phyloP scores from a whole-genome alignment of 2,888 invertebrate species.

The Ennomos fuscantarius region DNA sequence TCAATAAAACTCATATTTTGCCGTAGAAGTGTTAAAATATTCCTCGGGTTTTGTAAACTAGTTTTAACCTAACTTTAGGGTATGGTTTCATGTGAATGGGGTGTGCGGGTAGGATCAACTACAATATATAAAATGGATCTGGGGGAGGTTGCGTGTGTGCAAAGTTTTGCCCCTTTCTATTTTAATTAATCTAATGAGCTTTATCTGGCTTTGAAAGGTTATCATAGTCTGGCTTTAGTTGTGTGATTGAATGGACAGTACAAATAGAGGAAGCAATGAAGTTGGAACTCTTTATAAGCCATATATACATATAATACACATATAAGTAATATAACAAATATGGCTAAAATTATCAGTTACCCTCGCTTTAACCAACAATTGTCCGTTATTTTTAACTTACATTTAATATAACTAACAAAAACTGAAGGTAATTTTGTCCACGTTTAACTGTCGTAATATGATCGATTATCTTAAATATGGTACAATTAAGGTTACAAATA shows the following conservation, averaged over 20 bases:
- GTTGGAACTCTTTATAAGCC: no score
- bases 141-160: slow-evolving; percentile 14
- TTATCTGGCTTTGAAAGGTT: slow-evolving; percentile 17
- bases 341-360: no score
- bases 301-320: no score
- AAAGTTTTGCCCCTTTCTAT: slow-evolving; percentile 17
- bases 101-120: slow-evolving; percentile 28
- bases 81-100: slow-evolving; percentile 29
- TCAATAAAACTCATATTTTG: slow-evolving; percentile 50
- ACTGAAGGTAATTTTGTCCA: no score
- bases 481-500: no score
- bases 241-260: no score
- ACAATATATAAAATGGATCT: slow-evolving; percentile 28
- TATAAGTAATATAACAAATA: no score
- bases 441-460: no score
- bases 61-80: slow-evolving; percentile 35
- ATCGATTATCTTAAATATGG: no score
- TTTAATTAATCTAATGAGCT: slow-evolving; percentile 25
- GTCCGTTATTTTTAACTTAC: no score
- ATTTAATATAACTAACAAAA: no score
- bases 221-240: neutral
- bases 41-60: slow-evolving; percentile 32
- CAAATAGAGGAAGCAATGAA: neutral
- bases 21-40: slow-evolving; percentile 48
- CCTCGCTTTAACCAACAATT: no score